Percentiles rank a stretch among this genome's conserved stretches.
Evolutionary conservation across 53 echinoderm and acorn worm species (phyloP).

Genomic region (Zoroaster sp.): DNA sequence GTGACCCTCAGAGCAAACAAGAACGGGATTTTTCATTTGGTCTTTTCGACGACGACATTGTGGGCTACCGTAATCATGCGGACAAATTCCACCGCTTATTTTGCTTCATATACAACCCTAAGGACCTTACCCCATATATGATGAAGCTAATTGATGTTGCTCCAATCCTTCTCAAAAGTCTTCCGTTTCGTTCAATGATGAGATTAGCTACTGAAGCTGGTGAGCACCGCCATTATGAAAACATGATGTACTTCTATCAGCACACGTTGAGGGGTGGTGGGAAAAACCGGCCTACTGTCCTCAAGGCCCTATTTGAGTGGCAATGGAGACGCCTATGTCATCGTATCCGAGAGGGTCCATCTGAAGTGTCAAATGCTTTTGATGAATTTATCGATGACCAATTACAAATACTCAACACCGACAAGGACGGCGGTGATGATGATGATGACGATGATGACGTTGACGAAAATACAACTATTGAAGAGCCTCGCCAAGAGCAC

Average conservation of each 20-base stretch:
- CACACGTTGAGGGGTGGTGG: slow-evolving; percentile 42
- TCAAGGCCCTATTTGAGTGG: not conserved
- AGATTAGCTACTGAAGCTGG: slow-evolving; percentile 37
- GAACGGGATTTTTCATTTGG: slow-evolving; percentile 32
- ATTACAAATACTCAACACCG: not conserved
- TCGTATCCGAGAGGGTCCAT: not conserved
- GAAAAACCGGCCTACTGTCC: not conserved
- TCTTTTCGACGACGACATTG: not conserved
- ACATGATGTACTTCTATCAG: too few species aligned
- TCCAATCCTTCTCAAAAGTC: not conserved
- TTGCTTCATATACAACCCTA: slow-evolving; percentile 15
- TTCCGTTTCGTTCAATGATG: slow-evolving; percentile 35
- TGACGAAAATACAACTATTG: not conserved
- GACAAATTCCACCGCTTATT: slow-evolving; percentile 61
- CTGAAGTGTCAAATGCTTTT: not conserved
- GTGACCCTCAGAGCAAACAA: not conserved
- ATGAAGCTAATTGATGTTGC: slow-evolving; percentile 61
- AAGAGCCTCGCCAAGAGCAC: too few species aligned
- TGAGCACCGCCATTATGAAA: slow-evolving; percentile 14
- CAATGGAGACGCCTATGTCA: slow-evolving; percentile 3
- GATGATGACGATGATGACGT: not conserved
- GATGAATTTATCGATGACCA: not conserved
- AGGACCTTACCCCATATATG: slow-evolving; percentile 53
- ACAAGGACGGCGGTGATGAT: too few species aligned
- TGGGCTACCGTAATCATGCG: not conserved